These are phyloP conservation scores for Polydesmus complanatus DNA, from an alignment of 2,888 invertebrate species.

Conservation along the genomic window DNA sequence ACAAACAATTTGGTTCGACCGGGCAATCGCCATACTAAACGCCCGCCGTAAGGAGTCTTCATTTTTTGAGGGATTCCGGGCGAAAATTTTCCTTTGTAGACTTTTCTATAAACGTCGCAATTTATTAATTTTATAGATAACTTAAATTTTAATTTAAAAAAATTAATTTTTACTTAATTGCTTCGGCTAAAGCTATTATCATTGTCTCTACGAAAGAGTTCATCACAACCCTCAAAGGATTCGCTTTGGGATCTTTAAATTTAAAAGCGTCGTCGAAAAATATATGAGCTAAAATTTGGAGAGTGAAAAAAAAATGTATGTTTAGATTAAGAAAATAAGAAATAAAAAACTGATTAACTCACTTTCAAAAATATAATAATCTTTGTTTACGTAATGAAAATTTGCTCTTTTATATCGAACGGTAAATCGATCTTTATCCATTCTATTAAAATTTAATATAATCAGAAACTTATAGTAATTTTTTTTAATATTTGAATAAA, in stretches of 20 bases:
- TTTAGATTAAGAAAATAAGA: neutral
- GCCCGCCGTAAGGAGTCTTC: slow-evolving; percentile 74
- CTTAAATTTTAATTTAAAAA: too few relatives aligned
- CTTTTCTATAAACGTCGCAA: neutral
- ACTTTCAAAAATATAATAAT: slow-evolving; percentile 82
- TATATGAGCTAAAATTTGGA: slow-evolving; percentile 46
- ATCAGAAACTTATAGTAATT: too few relatives aligned
- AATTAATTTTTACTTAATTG: slow-evolving; percentile 39
- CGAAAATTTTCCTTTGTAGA: neutral
- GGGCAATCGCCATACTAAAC: slow-evolving; percentile 66
- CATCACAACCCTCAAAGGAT: slow-evolving; percentile 37
- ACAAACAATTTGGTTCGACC: slow-evolving; percentile 70
- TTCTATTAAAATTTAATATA: slow-evolving; percentile 33
- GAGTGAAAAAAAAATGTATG: neutral
- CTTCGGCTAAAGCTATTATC: slow-evolving; percentile 57
- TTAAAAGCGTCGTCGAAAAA: slow-evolving; percentile 76
- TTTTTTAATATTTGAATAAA: neutral
- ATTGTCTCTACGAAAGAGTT: slow-evolving; percentile 67
- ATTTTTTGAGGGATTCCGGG: slow-evolving; percentile 53
- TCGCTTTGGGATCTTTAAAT: slow-evolving; percentile 51
- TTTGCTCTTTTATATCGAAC: neutral
- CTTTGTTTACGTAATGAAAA: slow-evolving; percentile 62
- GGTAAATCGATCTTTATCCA: slow-evolving; percentile 70
- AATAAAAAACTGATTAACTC: slow-evolving; percentile 23
- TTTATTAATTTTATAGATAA: neutral